phyloP scores from a whole-genome alignment of 2,113 vertebrate species.

The Hippopotamus amphibius region DNA sequence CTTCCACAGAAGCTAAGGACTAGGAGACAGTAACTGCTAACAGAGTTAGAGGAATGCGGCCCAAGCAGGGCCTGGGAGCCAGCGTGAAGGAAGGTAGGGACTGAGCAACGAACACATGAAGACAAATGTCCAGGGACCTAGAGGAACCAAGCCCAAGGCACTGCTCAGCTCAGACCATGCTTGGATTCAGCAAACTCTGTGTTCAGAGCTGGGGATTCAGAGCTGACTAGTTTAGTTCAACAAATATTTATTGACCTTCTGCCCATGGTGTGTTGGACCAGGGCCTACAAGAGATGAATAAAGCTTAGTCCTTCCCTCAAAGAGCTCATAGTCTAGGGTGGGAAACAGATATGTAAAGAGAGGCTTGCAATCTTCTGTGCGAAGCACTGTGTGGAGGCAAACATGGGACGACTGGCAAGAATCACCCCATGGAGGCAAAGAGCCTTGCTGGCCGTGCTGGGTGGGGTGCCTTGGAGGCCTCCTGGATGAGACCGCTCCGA shows the following conservation, averaged over 20 bases:
- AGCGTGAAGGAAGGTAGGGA: not conserved
- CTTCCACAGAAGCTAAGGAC: not conserved
- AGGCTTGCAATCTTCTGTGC: not conserved
- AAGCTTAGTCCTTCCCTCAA: constrained; percentile 30
- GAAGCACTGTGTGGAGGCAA: not conserved
- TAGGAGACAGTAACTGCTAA: not conserved
- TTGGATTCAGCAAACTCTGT: not conserved
- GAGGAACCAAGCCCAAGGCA: not conserved
- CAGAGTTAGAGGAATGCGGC: not conserved
- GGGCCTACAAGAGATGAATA: not conserved
- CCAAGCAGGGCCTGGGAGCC: not conserved
- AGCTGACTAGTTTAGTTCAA: constrained; percentile 8
- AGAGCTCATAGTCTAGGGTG: not conserved
- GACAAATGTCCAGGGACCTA: not conserved
- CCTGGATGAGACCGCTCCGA: not conserved
- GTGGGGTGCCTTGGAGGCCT: not conserved
- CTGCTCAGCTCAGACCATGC: not conserved
- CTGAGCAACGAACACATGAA: not conserved
- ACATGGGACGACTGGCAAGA: not conserved
- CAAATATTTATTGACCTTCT: not conserved
- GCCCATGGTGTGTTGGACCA: not conserved
- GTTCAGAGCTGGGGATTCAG: not conserved
- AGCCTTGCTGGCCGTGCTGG: not conserved
- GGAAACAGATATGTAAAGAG: not conserved
- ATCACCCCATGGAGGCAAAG: not conserved